phyloP scores from a whole-genome alignment of 2,113 vertebrate genomes.

The Rhynchomys soricoides region DNA sequence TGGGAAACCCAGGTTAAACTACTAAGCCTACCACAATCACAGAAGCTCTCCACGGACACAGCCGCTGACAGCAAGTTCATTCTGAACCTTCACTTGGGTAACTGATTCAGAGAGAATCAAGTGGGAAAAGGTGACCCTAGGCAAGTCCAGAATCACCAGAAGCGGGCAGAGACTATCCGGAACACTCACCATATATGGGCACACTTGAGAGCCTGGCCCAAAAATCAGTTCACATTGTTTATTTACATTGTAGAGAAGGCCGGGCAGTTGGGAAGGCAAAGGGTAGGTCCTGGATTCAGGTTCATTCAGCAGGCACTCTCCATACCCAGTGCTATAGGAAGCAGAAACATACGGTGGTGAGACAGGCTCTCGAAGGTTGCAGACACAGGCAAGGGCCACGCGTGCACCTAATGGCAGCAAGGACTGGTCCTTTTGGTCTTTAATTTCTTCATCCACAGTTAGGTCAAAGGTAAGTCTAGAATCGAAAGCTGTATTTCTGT shows the following conservation, averaged over 20 bases:
- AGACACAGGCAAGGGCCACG: neutral
- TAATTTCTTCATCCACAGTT: neutral
- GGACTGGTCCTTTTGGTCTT: neutral
- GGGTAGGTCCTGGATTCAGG: slow-evolving; percentile 93
- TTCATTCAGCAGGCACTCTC: slow-evolving; percentile 97
- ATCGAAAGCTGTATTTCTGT: neutral
- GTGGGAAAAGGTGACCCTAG: slow-evolving; percentile 11
- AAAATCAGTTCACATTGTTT: slow-evolving; percentile 99
- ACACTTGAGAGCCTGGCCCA: slow-evolving; percentile 97
- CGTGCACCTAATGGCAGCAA: neutral
- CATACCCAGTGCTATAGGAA: slow-evolving; percentile 96
- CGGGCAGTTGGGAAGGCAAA: slow-evolving; percentile 94
- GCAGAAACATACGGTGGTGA: slow-evolving; percentile 79
- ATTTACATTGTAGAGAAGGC: slow-evolving; percentile 95
- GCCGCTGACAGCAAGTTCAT: fast-evolving
- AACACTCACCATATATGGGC: slow-evolving; percentile 98
- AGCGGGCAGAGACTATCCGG: neutral
- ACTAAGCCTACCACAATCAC: fast-evolving
- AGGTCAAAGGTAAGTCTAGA: neutral
- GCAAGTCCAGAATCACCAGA: neutral
- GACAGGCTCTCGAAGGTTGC: neutral
- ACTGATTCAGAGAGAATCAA: neutral
- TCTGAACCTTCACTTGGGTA: neutral
- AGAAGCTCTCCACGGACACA: fast-evolving
- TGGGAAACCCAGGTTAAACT: neutral